Percentiles rank a stretch among this genome's conserved stretches.
These are phyloP conservation scores for Crossaster papposus DNA, from an alignment of 53 echinoderm and acorn worm genomes.

Conservation along the genomic window DNA sequence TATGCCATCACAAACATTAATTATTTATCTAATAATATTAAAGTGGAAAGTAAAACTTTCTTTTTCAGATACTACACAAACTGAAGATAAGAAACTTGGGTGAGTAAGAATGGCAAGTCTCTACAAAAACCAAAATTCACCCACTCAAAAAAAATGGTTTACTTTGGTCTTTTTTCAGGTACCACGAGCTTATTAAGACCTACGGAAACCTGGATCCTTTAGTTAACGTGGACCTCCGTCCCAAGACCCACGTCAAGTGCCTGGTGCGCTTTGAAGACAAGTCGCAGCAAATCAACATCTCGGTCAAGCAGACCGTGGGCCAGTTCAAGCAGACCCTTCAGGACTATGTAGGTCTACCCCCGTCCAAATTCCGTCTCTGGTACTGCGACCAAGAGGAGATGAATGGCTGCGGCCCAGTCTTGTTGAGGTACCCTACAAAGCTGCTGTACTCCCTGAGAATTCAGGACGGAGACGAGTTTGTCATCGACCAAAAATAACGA, in stretches of 20 bases:
- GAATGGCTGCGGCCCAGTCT: background rate
- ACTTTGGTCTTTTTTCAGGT: conserved; percentile 61
- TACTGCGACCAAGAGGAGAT: conserved; percentile 6
- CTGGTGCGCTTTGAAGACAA: conserved; percentile 60
- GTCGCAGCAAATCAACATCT: conserved; percentile 45
- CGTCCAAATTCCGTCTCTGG: conserved; percentile 40
- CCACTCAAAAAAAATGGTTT: background rate
- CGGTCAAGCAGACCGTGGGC: conserved; percentile 60
- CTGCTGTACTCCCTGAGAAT: conserved; percentile 59
- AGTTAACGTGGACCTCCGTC: conserved; percentile 70
- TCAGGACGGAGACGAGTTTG: conserved; percentile 67
- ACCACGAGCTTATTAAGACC: conserved; percentile 64
- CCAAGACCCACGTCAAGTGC: conserved; percentile 51
- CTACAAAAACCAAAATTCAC: background rate
- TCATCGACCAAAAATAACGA: conserved; percentile 36
- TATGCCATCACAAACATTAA: no score
- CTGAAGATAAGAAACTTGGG: no score
- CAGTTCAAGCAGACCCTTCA: conserved; percentile 71
- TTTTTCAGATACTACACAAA: no score
- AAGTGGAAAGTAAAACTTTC: no score
- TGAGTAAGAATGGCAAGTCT: no score
- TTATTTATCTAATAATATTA: no score
- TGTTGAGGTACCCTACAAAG: conserved; percentile 19
- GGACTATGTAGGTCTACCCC: conserved; percentile 62
- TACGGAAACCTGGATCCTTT: conserved; percentile 71